phyloP scores from a whole-genome alignment of 2,113 vertebrate genomes.

The Phyllostomus hastatus region DNA sequence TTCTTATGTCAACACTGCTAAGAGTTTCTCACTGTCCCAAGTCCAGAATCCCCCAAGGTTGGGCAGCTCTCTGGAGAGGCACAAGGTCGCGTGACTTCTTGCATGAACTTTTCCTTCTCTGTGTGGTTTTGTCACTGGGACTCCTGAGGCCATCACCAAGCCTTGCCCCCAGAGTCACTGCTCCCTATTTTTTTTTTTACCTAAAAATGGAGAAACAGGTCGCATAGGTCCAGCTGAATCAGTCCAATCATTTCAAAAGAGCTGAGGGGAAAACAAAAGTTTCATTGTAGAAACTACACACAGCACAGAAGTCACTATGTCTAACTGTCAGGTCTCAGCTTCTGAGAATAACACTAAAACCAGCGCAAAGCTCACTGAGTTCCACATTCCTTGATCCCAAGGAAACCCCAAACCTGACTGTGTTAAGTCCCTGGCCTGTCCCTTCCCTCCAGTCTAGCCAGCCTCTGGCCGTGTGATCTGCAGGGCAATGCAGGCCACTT shows the following conservation, averaged over 20 bases:
- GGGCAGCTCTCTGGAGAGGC: neutral
- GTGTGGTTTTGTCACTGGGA: neutral
- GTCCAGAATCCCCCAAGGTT: neutral
- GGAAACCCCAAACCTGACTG: conserved; percentile 11
- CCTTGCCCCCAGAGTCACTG: neutral
- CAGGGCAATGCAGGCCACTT: neutral
- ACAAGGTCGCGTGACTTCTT: neutral
- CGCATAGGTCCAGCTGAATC: neutral
- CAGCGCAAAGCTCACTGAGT: neutral
- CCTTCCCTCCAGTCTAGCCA: neutral
- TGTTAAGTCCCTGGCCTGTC: neutral
- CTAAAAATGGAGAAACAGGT: neutral
- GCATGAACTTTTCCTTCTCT: neutral
- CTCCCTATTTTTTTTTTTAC: neutral
- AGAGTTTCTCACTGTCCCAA: neutral
- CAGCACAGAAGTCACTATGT: neutral
- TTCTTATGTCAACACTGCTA: neutral
- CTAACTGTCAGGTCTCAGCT: conserved; percentile 45
- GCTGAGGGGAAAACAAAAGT: conserved; percentile 29
- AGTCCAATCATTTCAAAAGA: conserved; percentile 26
- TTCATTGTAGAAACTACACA: conserved; percentile 57
- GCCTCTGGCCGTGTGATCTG: neutral
- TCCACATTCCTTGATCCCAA: conserved; percentile 6
- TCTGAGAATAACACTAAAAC: conserved; percentile 53
- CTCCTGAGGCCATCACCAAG: neutral